Evolutionary conservation across 2,113 vertebrate genomes (phyloP).

Genomic region (Paramisgurnus dabryanus): DNA sequence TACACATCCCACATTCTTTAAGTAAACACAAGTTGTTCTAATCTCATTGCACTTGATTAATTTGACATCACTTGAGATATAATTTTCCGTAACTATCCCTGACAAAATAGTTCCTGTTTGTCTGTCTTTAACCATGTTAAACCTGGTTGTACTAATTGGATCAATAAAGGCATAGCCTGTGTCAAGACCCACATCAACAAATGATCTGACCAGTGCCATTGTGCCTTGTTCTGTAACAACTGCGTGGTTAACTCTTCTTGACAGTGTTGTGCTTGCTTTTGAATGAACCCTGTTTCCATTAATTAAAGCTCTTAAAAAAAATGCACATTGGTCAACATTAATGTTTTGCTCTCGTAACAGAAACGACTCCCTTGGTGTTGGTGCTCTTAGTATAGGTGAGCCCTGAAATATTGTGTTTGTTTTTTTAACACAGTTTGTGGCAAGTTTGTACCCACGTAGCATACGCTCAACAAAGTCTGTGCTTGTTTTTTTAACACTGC

Average conservation of each 20-base stretch:
- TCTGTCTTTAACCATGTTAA: neutral
- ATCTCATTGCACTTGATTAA: neutral
- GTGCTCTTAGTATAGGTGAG: no score
- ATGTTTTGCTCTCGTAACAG: neutral
- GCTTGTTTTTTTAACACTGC: no score
- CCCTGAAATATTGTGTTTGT: no score
- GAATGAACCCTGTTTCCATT: neutral
- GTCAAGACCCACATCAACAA: neutral
- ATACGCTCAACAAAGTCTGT: no score
- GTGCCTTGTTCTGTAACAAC: neutral
- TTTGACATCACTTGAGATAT: neutral
- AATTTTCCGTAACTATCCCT: neutral
- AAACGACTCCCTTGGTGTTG: no score
- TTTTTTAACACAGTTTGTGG: no score
- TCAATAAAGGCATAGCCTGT: neutral
- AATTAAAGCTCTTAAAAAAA: neutral
- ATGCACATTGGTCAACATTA: neutral
- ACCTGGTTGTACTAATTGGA: constrained; percentile 7
- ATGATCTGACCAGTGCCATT: neutral
- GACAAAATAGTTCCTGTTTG: no score
- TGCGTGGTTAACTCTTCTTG: neutral
- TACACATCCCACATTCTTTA: neutral
- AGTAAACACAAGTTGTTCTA: neutral
- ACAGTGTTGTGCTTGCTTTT: neutral
- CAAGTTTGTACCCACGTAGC: no score